Conservation (phyloP, 2,113 vertebrate species). For the Phyllostomus hastatus region DNA sequence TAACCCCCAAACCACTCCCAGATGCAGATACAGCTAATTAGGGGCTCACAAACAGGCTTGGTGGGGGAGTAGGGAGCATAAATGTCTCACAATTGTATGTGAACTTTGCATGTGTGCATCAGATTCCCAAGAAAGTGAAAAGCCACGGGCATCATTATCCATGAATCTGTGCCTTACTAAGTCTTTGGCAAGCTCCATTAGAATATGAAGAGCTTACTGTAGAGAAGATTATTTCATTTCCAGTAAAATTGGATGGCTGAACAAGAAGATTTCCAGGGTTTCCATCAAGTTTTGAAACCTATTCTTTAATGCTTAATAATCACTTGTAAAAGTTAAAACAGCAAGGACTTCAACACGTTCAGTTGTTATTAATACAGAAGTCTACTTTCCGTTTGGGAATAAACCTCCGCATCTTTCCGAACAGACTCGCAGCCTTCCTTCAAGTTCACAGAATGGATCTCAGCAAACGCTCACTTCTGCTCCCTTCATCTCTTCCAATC, state of each 20-base stretch:
- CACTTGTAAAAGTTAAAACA: neutral
- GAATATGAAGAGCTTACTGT: neutral
- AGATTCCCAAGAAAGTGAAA: neutral
- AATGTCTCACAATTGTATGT: neutral
- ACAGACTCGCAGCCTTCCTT: neutral
- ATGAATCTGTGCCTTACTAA: neutral
- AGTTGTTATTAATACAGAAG: neutral
- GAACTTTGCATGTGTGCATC: neutral
- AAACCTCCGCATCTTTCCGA: neutral
- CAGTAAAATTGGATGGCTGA: neutral
- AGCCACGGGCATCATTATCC: neutral
- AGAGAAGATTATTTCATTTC: neutral
- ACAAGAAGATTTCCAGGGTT: neutral
- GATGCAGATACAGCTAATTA: neutral
- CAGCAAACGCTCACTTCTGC: neutral
- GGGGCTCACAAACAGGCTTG: neutral
- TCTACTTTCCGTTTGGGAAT: neutral
- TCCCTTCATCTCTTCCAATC: neutral
- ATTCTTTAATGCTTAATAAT: neutral
- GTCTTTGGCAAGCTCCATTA: neutral
- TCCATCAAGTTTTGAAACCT: neutral
- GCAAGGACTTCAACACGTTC: neutral
- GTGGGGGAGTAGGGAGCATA: neutral
- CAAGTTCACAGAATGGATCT: neutral
- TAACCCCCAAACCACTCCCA: neutral